Evolutionary conservation across 2,888 invertebrate species (phyloP).

Genomic region (Perithous albicinctus): DNA sequence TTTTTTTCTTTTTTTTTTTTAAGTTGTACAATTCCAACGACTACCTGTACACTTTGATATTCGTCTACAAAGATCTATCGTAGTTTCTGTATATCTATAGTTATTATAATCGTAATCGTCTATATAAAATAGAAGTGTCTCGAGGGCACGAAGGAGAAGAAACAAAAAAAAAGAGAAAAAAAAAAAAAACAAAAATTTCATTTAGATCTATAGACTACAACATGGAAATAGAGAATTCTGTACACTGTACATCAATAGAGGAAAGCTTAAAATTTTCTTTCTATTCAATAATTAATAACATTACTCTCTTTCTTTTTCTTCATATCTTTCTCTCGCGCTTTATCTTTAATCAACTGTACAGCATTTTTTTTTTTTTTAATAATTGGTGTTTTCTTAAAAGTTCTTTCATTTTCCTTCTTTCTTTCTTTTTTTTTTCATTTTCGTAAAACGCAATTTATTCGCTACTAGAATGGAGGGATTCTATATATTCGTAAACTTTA

Average conservation of each 20-base stretch:
- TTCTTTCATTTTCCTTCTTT: constrained; percentile 54
- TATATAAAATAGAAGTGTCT: constrained; percentile 17
- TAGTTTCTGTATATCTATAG: constrained; percentile 43
- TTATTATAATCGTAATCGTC: constrained; percentile 11
- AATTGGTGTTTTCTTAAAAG: constrained; percentile 66
- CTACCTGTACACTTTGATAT: constrained; percentile 65
- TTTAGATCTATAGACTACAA: constrained; percentile 60
- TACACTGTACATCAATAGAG: constrained; percentile 75
- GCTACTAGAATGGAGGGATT: constrained; percentile 73
- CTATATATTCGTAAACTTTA: constrained; percentile 70
- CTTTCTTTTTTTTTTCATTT: constrained; percentile 62
- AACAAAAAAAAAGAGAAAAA: too few species aligned
- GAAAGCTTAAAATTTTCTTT: constrained; percentile 65
- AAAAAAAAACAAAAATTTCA: constrained; percentile 58
- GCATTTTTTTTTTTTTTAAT: constrained; percentile 63
- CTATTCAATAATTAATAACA: constrained; percentile 67
- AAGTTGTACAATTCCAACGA: constrained; percentile 36
- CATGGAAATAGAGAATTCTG: constrained; percentile 72
- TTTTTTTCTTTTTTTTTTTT: constrained; percentile 22
- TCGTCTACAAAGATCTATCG: constrained; percentile 66
- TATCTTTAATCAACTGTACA: constrained; percentile 56
- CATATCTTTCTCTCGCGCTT: constrained; percentile 23
- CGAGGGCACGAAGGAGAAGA: constrained; percentile 13
- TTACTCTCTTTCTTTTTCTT: constrained; percentile 40
- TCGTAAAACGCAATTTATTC: constrained; percentile 40